Evolutionary conservation across 2,797 vertebrate genomes (phyloP).

Genomic region (Rhodeus uyekii): DNA sequence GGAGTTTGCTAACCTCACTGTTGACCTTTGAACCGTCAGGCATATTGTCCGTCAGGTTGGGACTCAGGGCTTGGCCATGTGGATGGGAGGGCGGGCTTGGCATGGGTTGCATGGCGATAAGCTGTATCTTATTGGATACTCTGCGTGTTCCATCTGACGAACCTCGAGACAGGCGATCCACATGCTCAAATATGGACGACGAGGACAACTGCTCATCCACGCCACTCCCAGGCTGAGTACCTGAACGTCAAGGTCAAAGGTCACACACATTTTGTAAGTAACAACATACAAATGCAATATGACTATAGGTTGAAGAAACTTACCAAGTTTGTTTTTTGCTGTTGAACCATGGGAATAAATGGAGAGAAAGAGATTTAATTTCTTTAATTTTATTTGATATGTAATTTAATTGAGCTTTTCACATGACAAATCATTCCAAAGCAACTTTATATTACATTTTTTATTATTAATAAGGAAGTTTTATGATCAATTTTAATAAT

Average conservation of each 20-base stretch:
- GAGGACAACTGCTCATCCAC: constrained; percentile 89
- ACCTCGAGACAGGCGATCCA: constrained; percentile 88
- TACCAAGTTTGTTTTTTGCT: constrained; percentile 83
- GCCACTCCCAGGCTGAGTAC: constrained; percentile 74
- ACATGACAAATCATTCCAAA: background rate
- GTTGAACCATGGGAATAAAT: constrained; percentile 48
- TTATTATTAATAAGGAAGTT: background rate
- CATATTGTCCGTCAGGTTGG: constrained; percentile 82
- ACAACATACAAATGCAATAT: background rate
- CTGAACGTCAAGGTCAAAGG: constrained; percentile 62
- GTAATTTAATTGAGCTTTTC: background rate
- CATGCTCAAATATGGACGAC: constrained; percentile 95
- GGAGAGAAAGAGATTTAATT: background rate
- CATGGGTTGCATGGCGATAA: constrained; percentile 96
- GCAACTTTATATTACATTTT: background rate
- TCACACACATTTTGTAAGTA: background rate
- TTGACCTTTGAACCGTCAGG: constrained; percentile 85
- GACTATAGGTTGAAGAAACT: constrained; percentile 40
- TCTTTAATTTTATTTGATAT: background rate
- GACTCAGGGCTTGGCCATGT: constrained; percentile 69
- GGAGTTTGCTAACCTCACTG: constrained; percentile 79
- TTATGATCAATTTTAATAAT: background rate
- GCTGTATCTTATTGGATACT: constrained; percentile 91
- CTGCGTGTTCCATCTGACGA: constrained; percentile 85
- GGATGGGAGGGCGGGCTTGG: constrained; percentile 78